Percentiles rank a stretch among this genome's conserved stretches.
These are phyloP conservation scores for Colletes collaris DNA, from an alignment of 2,888 invertebrate genomes.

Conservation along the genomic window DNA sequence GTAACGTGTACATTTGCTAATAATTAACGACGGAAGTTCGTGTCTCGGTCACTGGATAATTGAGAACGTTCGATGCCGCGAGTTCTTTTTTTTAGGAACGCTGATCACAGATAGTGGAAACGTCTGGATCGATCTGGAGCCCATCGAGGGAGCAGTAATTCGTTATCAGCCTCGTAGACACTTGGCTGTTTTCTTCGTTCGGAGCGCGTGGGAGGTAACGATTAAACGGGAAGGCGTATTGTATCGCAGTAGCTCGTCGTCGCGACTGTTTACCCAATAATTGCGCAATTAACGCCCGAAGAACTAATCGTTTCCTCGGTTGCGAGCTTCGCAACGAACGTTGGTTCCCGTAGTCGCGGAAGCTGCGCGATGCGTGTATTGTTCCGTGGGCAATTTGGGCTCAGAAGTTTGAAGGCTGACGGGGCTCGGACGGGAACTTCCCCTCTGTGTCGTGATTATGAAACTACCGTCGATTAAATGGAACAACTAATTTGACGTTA, in stretches of 20 bases:
- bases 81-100: no score
- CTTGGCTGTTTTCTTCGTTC: background rate
- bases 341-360: background rate
- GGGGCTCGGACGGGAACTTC: slow-evolving; percentile 18
- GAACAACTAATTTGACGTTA: no score
- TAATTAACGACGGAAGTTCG: no score
- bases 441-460: background rate
- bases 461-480: no score
- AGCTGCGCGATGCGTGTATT: slow-evolving; percentile 28
- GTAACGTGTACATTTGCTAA: no score
- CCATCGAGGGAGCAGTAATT: no score
- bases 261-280: slow-evolving; percentile 57
- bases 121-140: no score
- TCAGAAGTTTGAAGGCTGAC: slow-evolving; percentile 16
- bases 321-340: slow-evolving; percentile 17
- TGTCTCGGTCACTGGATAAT: no score
- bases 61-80: no score
- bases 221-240: slow-evolving; percentile 27
- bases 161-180: no score
- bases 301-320: slow-evolving; percentile 29
- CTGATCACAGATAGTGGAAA: no score
- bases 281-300: slow-evolving; percentile 56
- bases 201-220: background rate
- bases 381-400: slow-evolving; percentile 32
- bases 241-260: slow-evolving; percentile 5